A percentile compares a stretch with the other conserved stretches of the same genome.
phyloP scores from a whole-genome alignment of 1,140 invertebrate species.

The Lineus longissimus region DNA sequence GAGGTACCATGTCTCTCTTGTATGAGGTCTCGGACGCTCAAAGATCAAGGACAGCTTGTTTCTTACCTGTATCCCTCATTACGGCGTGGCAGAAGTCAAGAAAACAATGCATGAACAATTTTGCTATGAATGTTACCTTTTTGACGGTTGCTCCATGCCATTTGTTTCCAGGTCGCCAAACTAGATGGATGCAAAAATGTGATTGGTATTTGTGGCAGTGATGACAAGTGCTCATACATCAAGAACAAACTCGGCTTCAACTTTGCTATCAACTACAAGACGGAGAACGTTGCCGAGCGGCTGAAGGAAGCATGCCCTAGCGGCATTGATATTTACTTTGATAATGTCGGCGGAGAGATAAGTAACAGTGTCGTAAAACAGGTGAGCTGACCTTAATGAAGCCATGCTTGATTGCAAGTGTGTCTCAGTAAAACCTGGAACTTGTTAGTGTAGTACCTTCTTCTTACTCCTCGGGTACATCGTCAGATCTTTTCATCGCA shows the following conservation, averaged over 20 bases:
- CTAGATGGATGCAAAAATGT: constrained; percentile 30
- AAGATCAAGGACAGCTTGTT: too few relatives aligned
- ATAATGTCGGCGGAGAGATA: constrained; percentile 49
- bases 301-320: constrained; percentile 33
- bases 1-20: too few relatives aligned
- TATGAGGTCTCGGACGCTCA: not conserved
- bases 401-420: not conserved
- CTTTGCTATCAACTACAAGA: constrained; percentile 44
- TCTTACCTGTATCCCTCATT: too few relatives aligned
- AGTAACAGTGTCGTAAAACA: constrained; percentile 42
- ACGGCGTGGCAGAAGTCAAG: too few relatives aligned
- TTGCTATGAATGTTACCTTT: too few relatives aligned
- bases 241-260: constrained; percentile 35
- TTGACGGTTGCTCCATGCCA: too few relatives aligned
- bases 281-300: constrained; percentile 25
- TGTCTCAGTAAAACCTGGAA: not conserved
- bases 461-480: not conserved
- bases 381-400: constrained; percentile 24
- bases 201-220: constrained; percentile 44
- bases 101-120: too few relatives aligned
- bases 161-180: constrained; percentile 33
- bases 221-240: constrained; percentile 38
- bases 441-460: not conserved
- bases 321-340: constrained; percentile 47
- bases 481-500: too few relatives aligned